Conservation (phyloP, 2,888 invertebrate species). For the Pogonocherus hispidulus region DNA sequence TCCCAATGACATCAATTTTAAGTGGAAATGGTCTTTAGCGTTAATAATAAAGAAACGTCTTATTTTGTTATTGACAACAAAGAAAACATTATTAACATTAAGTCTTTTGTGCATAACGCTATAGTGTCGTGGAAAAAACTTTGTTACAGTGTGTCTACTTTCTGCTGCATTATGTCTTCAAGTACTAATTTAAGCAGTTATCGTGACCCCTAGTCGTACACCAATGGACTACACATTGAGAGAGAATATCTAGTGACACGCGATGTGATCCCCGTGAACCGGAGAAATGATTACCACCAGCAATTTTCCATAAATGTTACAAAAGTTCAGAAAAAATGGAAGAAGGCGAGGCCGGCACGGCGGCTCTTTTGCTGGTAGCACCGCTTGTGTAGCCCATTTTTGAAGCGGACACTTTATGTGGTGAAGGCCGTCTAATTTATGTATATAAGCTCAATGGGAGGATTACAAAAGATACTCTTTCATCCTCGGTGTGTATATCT, state of each 20-base stretch:
- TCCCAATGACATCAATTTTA: too few species aligned
- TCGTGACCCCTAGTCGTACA: too few species aligned
- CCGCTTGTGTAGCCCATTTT: constrained; percentile 34
- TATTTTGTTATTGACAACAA: too few species aligned
- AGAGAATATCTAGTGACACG: neutral
- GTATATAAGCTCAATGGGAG: constrained; percentile 29
- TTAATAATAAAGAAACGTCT: too few species aligned
- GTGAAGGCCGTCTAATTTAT: constrained; percentile 32
- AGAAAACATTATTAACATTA: too few species aligned
- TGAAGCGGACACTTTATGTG: constrained; percentile 29
- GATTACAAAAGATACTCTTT: constrained; percentile 19
- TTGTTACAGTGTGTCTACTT: too few species aligned
- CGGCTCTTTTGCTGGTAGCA: constrained; percentile 24
- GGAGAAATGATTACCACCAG: constrained; percentile 7
- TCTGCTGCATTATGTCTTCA: too few species aligned
- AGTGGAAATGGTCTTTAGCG: too few species aligned
- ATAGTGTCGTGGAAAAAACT: too few species aligned
- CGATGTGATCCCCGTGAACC: neutral
- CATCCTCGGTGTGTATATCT: constrained; percentile 1
- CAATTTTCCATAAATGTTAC: constrained; percentile 32
- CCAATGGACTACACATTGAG: neutral
- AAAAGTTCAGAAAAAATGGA: constrained; percentile 31
- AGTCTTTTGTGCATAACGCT: too few species aligned
- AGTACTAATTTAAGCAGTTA: too few species aligned
- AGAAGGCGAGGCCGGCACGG: constrained; percentile 35